Evolutionary conservation across 1,140 invertebrate species (phyloP).

Genomic region (Pseudoatta argentina): DNA sequence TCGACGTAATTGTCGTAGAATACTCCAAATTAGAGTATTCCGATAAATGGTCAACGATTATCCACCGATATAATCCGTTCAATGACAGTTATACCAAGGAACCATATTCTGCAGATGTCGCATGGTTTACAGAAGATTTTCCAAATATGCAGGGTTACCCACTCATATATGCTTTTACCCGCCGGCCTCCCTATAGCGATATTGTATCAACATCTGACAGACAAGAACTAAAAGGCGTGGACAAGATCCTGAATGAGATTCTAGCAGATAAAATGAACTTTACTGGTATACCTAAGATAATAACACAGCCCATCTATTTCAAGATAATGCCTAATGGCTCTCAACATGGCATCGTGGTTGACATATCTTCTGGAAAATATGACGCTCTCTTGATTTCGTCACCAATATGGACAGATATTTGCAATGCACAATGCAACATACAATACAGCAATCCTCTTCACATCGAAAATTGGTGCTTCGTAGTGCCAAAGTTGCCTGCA

Average conservation of each 20-base stretch:
- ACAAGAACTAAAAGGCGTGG: neutral
- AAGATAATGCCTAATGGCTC: neutral
- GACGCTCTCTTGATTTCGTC: neutral
- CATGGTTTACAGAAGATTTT: conserved; percentile 17
- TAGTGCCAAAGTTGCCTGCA: neutral
- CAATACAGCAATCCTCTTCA: neutral
- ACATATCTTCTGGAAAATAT: neutral
- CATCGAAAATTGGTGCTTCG: conserved; percentile 10
- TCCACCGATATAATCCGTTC: conserved; percentile 31
- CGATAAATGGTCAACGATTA: neutral
- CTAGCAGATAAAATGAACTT: conserved; percentile 34
- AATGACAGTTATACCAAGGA: neutral
- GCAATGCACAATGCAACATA: no score
- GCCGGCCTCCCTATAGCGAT: neutral
- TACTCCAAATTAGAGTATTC: neutral
- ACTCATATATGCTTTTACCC: neutral
- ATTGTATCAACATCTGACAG: neutral
- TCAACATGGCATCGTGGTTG: neutral
- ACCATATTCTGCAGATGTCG: neutral
- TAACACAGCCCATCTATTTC: neutral
- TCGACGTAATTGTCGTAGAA: conserved; percentile 30
- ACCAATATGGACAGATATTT: neutral
- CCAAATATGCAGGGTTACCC: conserved; percentile 22
- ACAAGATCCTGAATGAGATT: neutral
- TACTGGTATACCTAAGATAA: neutral